phyloP scores from a whole-genome alignment of 2,797 vertebrate species.

The Sorex maritimensis region DNA sequence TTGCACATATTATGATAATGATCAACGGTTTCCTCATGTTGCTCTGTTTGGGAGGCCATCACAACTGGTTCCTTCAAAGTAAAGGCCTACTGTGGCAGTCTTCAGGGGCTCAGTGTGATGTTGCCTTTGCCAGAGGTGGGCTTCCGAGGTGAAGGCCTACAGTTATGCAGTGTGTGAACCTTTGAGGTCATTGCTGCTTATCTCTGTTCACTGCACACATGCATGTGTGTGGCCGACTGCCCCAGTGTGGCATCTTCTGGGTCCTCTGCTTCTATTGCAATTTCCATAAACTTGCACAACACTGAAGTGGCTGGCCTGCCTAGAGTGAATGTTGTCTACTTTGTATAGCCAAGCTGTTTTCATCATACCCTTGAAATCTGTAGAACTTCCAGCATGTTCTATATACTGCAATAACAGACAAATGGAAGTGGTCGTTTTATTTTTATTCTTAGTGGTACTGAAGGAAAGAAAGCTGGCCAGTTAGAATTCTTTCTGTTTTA shows the following conservation, averaged over 20 bases:
- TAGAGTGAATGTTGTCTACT: conserved; percentile 51
- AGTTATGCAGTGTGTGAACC: neutral
- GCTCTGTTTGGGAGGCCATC: neutral
- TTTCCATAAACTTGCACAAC: conserved; percentile 25
- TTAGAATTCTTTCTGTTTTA: conserved; percentile 42
- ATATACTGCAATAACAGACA: conserved; percentile 30
- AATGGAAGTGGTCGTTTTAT: conserved; percentile 35
- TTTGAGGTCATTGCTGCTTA: neutral
- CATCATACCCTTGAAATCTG: conserved; percentile 49
- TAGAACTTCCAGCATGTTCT: conserved; percentile 52
- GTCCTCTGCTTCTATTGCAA: neutral
- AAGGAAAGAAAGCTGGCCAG: conserved; percentile 40
- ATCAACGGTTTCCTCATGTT: neutral
- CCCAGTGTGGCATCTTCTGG: neutral
- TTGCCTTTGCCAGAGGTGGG: neutral
- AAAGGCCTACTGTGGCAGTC: neutral
- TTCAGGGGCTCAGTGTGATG: neutral
- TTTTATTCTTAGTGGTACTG: conserved; percentile 46
- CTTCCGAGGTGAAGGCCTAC: neutral
- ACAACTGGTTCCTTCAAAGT: neutral
- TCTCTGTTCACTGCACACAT: neutral
- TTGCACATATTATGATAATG: neutral
- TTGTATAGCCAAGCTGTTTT: conserved; percentile 15
- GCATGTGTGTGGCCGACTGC: neutral
- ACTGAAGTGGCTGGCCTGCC: neutral